Percentiles rank a stretch among this genome's conserved stretches.
These are phyloP conservation scores for Actias luna DNA, from an alignment of 2,888 invertebrate genomes.

Conservation along the genomic window DNA sequence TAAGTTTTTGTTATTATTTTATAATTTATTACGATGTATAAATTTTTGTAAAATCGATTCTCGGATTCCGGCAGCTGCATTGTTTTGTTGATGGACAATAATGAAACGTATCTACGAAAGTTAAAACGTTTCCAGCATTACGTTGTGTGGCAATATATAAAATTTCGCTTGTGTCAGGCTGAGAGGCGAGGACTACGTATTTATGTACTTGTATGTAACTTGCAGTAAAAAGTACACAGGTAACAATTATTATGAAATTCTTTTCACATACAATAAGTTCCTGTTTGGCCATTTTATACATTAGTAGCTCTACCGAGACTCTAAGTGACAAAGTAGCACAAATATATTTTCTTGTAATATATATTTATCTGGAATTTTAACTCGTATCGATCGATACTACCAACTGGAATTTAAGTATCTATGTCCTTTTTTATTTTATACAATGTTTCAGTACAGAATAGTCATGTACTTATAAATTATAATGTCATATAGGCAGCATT, in stretches of 20 bases:
- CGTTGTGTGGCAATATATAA: background rate
- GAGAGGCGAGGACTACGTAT: background rate
- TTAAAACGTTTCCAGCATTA: background rate
- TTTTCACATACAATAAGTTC: background rate
- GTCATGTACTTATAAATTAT: background rate
- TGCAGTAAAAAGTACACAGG: conserved; percentile 22
- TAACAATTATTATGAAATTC: conserved; percentile 26
- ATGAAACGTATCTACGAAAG: background rate
- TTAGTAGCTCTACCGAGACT: conserved; percentile 19
- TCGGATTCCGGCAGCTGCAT: conserved; percentile 68
- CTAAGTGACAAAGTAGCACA: background rate
- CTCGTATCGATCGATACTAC: background rate
- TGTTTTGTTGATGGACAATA: conserved; percentile 55
- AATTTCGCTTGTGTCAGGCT: background rate
- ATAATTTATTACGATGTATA: conserved; percentile 76
- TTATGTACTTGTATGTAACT: background rate
- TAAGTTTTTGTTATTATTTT: conserved; percentile 76
- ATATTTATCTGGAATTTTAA: conserved; percentile 3
- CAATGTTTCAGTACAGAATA: background rate
- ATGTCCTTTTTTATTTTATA: background rate
- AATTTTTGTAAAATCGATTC: conserved; percentile 65
- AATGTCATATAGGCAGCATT: background rate
- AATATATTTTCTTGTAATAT: background rate
- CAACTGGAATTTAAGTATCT: background rate
- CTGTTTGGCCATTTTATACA: conserved; percentile 2